Base-by-base conservation (phyloP, 2,113 vertebrate species). In the Otolemur garnettii region DNA sequence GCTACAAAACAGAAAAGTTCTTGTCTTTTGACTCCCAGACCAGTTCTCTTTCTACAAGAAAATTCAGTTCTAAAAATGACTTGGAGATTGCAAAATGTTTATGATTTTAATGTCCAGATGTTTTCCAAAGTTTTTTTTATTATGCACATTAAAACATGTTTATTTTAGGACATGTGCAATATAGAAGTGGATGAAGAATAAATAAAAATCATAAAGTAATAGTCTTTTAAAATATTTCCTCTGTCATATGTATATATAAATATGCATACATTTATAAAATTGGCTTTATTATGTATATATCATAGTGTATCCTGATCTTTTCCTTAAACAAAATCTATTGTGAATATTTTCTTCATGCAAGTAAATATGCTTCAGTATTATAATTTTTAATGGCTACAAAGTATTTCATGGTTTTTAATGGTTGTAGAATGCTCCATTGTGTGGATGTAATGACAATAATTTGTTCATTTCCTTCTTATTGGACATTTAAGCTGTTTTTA, bases 91-190 rank as follows among this genome's bases (percentile, higher is more conserved):
- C 26, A 91, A 90, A 87, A 45, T 64, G 21, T 71, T 90, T 60
- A 74, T 1, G 0, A 66, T 87, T 90, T 75, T 84, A 72, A 13
- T 59, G 18, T 66, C 50, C 9, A 91, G 33, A 66, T 88, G 90
- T 88, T 69, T 77, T 22, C 82, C 93, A 30, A 95, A 60, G 30
- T 87, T 84, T 75, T 90, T 82, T 96, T 91, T 96, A 94, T 71
- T 82, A 24, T 45, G 38, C 69, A 81, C 95, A 91, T 91, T 87
- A 86, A 95, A 94, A 72, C 55, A 57, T 42, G 13, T 78, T 89
- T 35, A 93, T 95, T 85, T 4, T 57, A 91, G 22, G 71, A 59
- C 17, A 83, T 74, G 74, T 84, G 10, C 45, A 69, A 95, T 93
- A 68, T 86, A 93, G 50, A 96, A 85, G 84, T 66, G 7, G 87